Evolutionary conservation across 2,888 invertebrate species (phyloP), one percentile per base, ranked within the genome.

Genomic region (Lithosia quadra): DNA sequence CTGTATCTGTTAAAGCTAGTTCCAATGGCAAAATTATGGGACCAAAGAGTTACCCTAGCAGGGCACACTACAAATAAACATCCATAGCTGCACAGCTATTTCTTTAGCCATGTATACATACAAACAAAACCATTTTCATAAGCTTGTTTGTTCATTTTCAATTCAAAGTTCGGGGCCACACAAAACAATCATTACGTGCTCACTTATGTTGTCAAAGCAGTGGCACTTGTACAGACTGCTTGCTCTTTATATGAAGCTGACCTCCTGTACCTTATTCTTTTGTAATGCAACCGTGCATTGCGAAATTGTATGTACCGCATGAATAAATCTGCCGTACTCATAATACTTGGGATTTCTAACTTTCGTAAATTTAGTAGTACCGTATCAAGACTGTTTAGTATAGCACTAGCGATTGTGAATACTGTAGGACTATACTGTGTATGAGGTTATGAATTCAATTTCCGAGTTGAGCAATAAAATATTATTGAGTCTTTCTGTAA

Each of bases 221-320:
- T 43, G 49, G 49, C 9, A 49, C n/a, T n/a, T 49, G 18, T n/a
- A n/a, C 49, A 18, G 49, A 8, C n/a, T 49, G 49, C 49, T 49
- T 8, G 49, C 49, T 49, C 49, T n/a, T 49, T 49, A 18, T 43
- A 43, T 18, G 18, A 43, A 43, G 43, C 43, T 43, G 49, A 9
- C 9, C 49, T 49, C 2, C n/a, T 43, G 43, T 43, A 43, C 28
- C 58, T 58, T 58, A 18, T 24, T 24, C 28, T 58, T 28, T 18
- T 18, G 33, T 18, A 28, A 58, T 58, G 49, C 49, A 49, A 49
- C 49, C 49, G 49, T 49, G 49, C 49, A 49, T n/a, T 49, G 49
- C 49, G 49, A 13, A 49, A 49, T 49, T n/a, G 49, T 49, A 9
- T n/a, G 49, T 49, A 49, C 49, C 9, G 49, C 18, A 49, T 49